Evolutionary conservation across 2,888 invertebrate species (phyloP).

Genomic region (Epirrhoe alternata): DNA sequence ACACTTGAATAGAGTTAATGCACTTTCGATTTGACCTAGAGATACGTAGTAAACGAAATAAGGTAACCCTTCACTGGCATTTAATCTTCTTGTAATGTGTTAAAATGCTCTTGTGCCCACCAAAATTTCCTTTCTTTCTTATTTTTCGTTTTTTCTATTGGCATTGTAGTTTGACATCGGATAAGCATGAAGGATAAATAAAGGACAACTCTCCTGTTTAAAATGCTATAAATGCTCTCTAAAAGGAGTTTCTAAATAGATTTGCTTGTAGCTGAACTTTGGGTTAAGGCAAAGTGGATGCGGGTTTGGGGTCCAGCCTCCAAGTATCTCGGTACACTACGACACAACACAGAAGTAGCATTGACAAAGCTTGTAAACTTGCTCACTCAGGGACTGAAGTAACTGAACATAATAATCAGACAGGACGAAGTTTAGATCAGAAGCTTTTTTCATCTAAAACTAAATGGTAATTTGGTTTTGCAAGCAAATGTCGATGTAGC

Average conservation of each 20-base stretch:
- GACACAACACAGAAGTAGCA: not conserved
- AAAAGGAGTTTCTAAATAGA: slow-evolving; percentile 62
- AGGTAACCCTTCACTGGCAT: slow-evolving; percentile 54
- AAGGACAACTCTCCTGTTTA: slow-evolving; percentile 68
- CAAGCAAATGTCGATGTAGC: slow-evolving; percentile 40
- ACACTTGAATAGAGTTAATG: slow-evolving; percentile 71
- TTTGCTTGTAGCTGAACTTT: slow-evolving; percentile 72
- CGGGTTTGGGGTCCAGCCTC: slow-evolving; percentile 79
- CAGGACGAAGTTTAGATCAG: not conserved
- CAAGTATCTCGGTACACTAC: slow-evolving; percentile 76
- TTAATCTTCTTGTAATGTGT: slow-evolving; percentile 77
- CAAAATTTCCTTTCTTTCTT: slow-evolving; percentile 46
- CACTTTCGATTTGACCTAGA: slow-evolving; percentile 68
- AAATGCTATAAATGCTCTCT: slow-evolving; percentile 22
- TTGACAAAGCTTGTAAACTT: not conserved
- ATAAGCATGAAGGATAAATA: slow-evolving; percentile 63
- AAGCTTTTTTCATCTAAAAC: not conserved
- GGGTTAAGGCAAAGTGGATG: slow-evolving; percentile 73
- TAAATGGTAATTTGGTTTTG: slow-evolving; percentile 46
- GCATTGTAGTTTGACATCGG: slow-evolving; percentile 51
- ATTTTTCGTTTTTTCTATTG: slow-evolving; percentile 49
- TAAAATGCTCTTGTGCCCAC: slow-evolving; percentile 66
- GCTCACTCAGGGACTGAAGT: not conserved
- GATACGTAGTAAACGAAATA: slow-evolving; percentile 53
- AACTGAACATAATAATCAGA: not conserved